phyloP scores from a whole-genome alignment of 2,113 vertebrate species.

The Dipodomys spectabilis region DNA sequence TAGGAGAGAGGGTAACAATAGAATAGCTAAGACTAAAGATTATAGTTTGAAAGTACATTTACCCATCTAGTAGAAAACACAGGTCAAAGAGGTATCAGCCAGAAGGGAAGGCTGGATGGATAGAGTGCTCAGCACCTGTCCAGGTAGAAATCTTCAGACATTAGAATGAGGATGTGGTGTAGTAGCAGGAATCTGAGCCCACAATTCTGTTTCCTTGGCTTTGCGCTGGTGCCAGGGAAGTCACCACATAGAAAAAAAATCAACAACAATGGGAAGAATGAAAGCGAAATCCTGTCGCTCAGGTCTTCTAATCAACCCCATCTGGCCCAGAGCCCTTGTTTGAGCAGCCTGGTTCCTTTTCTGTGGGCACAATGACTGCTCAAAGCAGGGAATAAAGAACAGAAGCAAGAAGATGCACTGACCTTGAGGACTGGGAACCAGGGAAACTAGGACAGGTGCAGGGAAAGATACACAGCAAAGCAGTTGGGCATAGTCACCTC shows the following conservation, averaged over 20 bases:
- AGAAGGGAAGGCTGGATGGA: neutral
- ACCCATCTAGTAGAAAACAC: neutral
- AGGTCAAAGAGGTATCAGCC: neutral
- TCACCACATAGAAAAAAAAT: neutral
- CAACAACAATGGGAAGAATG: neutral
- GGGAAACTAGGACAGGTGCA: fast-evolving
- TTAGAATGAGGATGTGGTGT: neutral
- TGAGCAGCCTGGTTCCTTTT: constrained; percentile 36
- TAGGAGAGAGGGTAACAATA: neutral
- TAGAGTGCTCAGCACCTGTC: no score
- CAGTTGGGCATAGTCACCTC: fast-evolving
- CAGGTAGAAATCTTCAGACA: neutral
- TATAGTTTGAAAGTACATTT: neutral
- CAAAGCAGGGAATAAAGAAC: constrained; percentile 23
- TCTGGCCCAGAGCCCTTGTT: constrained; percentile 20
- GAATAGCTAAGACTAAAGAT: neutral
- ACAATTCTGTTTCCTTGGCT: neutral
- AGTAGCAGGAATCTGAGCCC: fast-evolving
- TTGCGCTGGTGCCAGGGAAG: neutral
- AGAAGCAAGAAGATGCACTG: neutral
- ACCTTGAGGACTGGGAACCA: neutral
- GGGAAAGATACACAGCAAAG: neutral
- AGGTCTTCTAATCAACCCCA: neutral
- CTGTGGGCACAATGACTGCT: neutral
- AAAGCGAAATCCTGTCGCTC: constrained; percentile 29